Evolutionary conservation across 2,113 vertebrate species (phyloP), one percentile per base, ranked within the genome.

Genomic region (Cromileptes altivelis): DNA sequence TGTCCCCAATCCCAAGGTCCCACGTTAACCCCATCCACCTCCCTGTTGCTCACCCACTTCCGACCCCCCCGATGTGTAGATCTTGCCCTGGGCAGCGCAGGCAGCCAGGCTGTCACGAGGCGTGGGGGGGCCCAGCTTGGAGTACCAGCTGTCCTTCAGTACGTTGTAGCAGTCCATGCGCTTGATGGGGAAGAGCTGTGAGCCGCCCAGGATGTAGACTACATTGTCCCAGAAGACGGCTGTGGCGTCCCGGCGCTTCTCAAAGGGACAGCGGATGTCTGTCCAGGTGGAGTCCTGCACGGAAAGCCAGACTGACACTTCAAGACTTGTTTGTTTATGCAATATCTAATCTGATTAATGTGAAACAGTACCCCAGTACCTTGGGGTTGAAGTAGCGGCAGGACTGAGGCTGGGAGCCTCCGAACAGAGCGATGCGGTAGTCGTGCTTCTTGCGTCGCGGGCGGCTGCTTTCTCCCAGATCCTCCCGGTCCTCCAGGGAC

Each of bases 151-250:
- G 93, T 99, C 98, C 92, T 99, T 99, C 83, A 98, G 96, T 65
- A 99, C 98, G 64, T 99, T 99, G 93, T 99, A 99, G 92, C 98
- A 99, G 94, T 99, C 98, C 98, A 99, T 99, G 86, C 97, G 95
- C 87, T 99, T 99, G 92, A 99, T 99, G 71, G 98, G 98, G 90
- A 99, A 99, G 79, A 99, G 97, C 95, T 99, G 98, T 33, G 98
- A 99, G 86, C 98, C 98, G 64, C 98, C 98, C 91, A 99, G 95
- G 94, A 99, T 99, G 95, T 99, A 99, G 63, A 99, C 98, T 78
- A 99, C 98, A 19, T 99, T 99, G 95, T 99, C 98, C 98, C 98
- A 99, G 93, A 99, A 99, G 86, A 99, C 94, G 37, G 96, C 97
- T 5, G 97, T 97, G 86, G 98, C 98, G 55, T 99, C 98, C 72